Evolutionary conservation across 2,797 vertebrate species (phyloP).

Genomic region (Neosilurus mollespiculum): DNA sequence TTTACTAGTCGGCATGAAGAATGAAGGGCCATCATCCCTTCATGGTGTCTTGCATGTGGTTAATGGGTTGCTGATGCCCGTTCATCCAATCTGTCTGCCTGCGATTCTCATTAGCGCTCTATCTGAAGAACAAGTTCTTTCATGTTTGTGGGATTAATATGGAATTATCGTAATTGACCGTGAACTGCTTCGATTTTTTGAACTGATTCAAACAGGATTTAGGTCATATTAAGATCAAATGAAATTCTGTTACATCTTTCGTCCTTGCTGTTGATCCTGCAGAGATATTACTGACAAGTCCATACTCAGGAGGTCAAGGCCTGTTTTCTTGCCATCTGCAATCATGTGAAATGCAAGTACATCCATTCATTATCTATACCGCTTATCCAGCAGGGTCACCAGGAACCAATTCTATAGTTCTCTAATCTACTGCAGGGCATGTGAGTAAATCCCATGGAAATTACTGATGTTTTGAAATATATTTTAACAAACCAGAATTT

Average conservation of each 20-base stretch:
- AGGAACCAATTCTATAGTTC: too few relatives aligned
- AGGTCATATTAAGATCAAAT: neutral
- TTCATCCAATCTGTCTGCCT: neutral
- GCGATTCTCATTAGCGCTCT: neutral
- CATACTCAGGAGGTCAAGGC: too few relatives aligned
- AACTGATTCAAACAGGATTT: neutral
- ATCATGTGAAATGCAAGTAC: too few relatives aligned
- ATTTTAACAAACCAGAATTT: too few relatives aligned
- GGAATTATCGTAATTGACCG: neutral
- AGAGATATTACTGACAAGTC: too few relatives aligned
- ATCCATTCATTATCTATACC: too few relatives aligned
- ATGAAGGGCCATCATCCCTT: slow-evolving; percentile 3
- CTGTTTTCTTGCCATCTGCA: too few relatives aligned
- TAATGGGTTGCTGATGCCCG: neutral
- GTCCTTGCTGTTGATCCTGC: neutral
- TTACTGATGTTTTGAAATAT: too few relatives aligned
- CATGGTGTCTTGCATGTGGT: neutral
- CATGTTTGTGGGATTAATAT: neutral
- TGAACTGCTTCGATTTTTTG: neutral
- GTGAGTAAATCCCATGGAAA: too few relatives aligned
- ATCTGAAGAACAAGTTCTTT: neutral
- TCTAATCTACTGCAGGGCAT: too few relatives aligned
- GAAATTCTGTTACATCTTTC: neutral
- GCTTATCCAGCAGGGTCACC: too few relatives aligned
- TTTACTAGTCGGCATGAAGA: neutral